Base-by-base conservation (phyloP, 2,113 vertebrate species). In the Calidris pygmaea region DNA sequence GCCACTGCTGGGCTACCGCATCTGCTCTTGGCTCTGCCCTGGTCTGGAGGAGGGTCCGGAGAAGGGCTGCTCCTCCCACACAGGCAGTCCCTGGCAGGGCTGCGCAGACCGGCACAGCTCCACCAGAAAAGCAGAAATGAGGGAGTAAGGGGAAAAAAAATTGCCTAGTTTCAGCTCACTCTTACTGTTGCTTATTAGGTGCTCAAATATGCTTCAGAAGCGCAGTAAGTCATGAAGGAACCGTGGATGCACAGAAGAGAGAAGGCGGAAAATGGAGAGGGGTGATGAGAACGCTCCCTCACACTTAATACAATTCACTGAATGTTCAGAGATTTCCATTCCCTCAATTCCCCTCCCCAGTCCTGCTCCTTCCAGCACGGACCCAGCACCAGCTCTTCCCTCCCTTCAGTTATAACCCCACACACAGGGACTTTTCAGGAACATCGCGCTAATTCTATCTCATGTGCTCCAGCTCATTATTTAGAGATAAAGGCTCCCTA, bases 21-120 rank as follows among this genome's bases (percentile, higher is more conserved):
- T 11, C 35, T 26, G 68, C 30, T 50, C 66, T 14, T 13, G 21
- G 37, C 43, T 67, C 45, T 84, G 65, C 21, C 55, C 30, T 1
- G 5, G 24, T 10, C 15, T 4, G 3, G 37, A 22, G 32, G 20
- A 47, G 20, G 3, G 19, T 8, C 18, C 3, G 2, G 45, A 22
- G n/a, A 24, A 47, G 20, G 3, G 19, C 67, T 12, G 16, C 22
- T 5, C 13, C 10, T 23, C 14, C 24, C 3, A 4, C 74, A 30
- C 0, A 1, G 35, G 22, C 52, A 20, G 32, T 3, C 34, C 41
- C 47, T 3, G 8, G 18, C 3, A 1, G 47, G 10, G 47, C n/a
- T 16, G 6, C 39, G 43, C 45, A 5, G 30, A 41, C 12, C 9
- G 5, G 77, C 67, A 35, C 6, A 4, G n/a, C 24, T 43, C 50